phyloP scores from a whole-genome alignment of 1,140 invertebrate genomes.

The honey bee (Apis mellifera) region Amel_HAv3.1 CM009931.2:7258001-7258500 shows the following conservation, averaged over 20 bases:
- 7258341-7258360: constrained; percentile 25
- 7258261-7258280: constrained; percentile 15
- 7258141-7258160: constrained; percentile 36
- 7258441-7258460: too few relatives aligned
- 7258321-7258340: constrained; percentile 35
- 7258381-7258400: not conserved
- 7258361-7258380: not conserved
- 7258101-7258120: too few relatives aligned
- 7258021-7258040: not conserved
- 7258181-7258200: constrained; percentile 38
- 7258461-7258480: too few relatives aligned
- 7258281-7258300: too few relatives aligned
- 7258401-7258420: too few relatives aligned
- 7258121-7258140: constrained; percentile 41
- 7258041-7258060: not conserved
- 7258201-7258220: constrained; percentile 43
- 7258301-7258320: constrained; percentile 21
- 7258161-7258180: constrained; percentile 31
- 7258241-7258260: constrained; percentile 33
- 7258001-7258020: not conserved
- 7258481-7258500: too few relatives aligned
- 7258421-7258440: too few relatives aligned
- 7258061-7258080: too few relatives aligned
- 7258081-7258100: too few relatives aligned
- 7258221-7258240: constrained; percentile 39